Evolutionary conservation across 2,113 vertebrate genomes (phyloP).

Genomic region (Balaenoptera acutorostrata): DNA sequence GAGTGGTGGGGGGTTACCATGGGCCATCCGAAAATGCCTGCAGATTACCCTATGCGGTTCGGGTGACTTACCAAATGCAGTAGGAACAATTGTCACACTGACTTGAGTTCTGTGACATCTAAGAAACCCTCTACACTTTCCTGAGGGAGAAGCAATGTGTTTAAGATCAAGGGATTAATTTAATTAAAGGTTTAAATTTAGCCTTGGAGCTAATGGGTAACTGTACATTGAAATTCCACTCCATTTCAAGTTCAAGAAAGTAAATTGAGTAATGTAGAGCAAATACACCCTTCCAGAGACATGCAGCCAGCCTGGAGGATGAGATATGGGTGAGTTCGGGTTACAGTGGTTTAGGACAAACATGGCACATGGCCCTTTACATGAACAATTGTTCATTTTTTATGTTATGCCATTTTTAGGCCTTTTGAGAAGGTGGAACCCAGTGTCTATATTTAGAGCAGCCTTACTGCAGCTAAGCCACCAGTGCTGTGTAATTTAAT

Average conservation of each 20-base stretch:
- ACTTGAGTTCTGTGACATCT: constrained; percentile 18
- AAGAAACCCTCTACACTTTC: constrained; percentile 44
- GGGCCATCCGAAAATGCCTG: not conserved
- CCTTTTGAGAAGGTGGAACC: not conserved
- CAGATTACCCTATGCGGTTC: not conserved
- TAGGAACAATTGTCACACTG: not conserved
- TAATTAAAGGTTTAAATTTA: constrained; percentile 66
- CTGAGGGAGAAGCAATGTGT: constrained; percentile 40
- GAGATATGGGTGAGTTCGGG: constrained; percentile 29
- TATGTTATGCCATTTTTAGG: constrained; percentile 39
- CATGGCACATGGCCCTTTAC: not conserved
- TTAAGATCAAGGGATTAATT: constrained; percentile 56
- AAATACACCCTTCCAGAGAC: constrained; percentile 25
- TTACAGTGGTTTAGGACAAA: constrained; percentile 38
- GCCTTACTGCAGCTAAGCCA: not conserved
- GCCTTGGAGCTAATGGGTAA: constrained; percentile 45
- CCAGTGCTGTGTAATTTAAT: constrained; percentile 28
- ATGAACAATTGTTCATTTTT: not conserved
- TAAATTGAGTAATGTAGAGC: constrained; percentile 24
- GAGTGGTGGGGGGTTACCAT: not conserved
- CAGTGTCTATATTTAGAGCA: not conserved
- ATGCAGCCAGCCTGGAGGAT: not conserved
- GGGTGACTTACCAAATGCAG: not conserved
- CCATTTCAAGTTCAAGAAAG: constrained; percentile 39
- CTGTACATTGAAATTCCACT: constrained; percentile 67